These are phyloP conservation scores for Drosophila sp. DNA, from an alignment of 1,140 invertebrate genomes.

Conservation along the genomic window DNA sequence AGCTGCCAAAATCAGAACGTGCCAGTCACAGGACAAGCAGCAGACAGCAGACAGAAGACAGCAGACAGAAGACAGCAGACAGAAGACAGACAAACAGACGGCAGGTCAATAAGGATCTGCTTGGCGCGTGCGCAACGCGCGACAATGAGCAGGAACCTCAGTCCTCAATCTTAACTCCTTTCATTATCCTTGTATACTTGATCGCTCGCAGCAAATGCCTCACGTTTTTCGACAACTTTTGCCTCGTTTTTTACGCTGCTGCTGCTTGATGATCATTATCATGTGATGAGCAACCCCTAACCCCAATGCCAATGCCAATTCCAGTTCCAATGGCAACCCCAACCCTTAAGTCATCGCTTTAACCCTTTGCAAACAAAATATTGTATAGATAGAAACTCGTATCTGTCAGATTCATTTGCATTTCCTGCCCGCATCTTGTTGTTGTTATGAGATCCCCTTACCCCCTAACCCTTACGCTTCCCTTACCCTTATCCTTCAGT, in stretches of 20 bases:
- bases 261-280: slow-evolving; percentile 42
- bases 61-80: not conserved
- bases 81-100: slow-evolving; percentile 6
- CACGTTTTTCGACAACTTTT: slow-evolving; percentile 79
- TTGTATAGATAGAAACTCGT: not conserved
- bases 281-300: slow-evolving; percentile 41
- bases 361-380: slow-evolving; percentile 10
- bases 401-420: slow-evolving; percentile 83
- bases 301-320: slow-evolving; percentile 17
- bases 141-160: no score
- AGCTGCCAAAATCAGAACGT: slow-evolving; percentile 56
- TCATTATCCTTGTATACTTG: no score
- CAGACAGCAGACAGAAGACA: not conserved
- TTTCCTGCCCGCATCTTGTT: slow-evolving; percentile 59
- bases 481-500: slow-evolving; percentile 16
- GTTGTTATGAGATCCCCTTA: slow-evolving; percentile 16
- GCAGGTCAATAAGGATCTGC: slow-evolving; percentile 8
- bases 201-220: slow-evolving; percentile 54
- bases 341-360: not conserved
- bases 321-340: not conserved
- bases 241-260: slow-evolving; percentile 62
- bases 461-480: not conserved
- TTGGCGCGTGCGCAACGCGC: no score
- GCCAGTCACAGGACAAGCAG: slow-evolving; percentile 27
- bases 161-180: no score